A percentile compares a stretch with the other conserved stretches of the same genome.
Conservation (phyloP, 2,113 vertebrate species). For the Cricetomys ansorgei region DNA sequence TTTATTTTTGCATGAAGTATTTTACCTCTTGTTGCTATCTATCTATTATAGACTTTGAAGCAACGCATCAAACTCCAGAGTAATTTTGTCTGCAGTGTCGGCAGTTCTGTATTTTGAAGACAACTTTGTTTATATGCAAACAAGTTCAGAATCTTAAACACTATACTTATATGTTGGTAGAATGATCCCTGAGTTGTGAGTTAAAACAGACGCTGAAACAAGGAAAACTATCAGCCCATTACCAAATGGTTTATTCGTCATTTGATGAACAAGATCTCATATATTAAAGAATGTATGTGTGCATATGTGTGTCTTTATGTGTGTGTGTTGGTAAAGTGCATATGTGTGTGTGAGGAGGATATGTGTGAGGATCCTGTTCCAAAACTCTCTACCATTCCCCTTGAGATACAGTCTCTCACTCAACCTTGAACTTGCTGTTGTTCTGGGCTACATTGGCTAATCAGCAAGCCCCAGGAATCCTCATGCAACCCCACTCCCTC, state of each 20-base stretch:
- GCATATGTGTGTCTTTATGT: no score
- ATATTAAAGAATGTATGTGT: not conserved
- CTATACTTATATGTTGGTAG: not conserved
- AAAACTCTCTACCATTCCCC: not conserved
- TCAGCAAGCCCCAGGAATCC: not conserved
- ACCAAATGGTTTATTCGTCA: not conserved
- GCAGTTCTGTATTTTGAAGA: not conserved
- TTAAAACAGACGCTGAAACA: not conserved
- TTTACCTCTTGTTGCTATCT: not conserved
- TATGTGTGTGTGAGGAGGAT: no score
- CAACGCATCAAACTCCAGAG: not conserved
- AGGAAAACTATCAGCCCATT: not conserved
- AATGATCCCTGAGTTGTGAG: not conserved
- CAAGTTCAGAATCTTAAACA: constrained; percentile 21
- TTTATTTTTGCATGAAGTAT: constrained; percentile 7
- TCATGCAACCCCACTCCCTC: no score
- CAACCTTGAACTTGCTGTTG: not conserved
- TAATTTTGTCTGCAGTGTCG: not conserved
- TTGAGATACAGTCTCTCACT: not conserved
- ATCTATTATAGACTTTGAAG: not conserved
- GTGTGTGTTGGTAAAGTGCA: no score
- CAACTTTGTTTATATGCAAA: not conserved
- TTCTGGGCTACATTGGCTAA: not conserved
- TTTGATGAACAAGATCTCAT: not conserved
- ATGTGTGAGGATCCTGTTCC: no score